Evolutionary conservation across 1,140 invertebrate genomes (phyloP), one percentile per base, ranked within the genome.

Genomic region (Meloidogyne floridensis): DNA sequence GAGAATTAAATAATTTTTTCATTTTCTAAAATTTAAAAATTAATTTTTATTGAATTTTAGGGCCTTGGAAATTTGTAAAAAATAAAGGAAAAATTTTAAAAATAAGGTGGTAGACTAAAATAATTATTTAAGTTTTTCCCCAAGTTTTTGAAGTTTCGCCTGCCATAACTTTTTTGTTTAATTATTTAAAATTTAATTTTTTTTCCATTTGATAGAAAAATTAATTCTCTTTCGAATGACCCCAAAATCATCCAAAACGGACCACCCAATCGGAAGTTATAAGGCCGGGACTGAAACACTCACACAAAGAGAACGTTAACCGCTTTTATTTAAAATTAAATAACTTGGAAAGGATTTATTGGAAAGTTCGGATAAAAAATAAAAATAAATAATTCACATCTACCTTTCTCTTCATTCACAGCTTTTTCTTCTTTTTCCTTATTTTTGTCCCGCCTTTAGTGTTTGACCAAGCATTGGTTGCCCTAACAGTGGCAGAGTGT

Each of bases 141-240:
- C 1, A 13, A 15, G 13, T 59, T 59, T 59, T 59, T 59, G 1
- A 13, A 59, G 13, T 5, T 59, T 59, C 7, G 13, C 15, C 15
- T 8, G 10, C 53, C 11, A 54, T 13, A 54, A 54, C 53, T 54
- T 54, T 54, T 54, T 54, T 54, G 53, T 54, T 54, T 15, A 59
- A 59, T 59, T 11, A 59, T 3, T 3, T 59, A 59, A 59, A 59
- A 59, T 59, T 59, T 59, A 59, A 15, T 59, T 59, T 59, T 15
- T 13, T 54, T 11, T 3, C 6, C 56, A 65, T n/a, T n/a, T 65
- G 0, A 65, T 65, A 65, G 59, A 15, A 7, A 65, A 65, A n/a
- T 65, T 65, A 65, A 65, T 65, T 65, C 13, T n/a, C 59, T 65
- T n/a, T 65, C 59, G 59, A 65, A 65, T 65, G 59, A 65, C 59